Evolutionary conservation across 2,888 invertebrate species (phyloP).

Genomic region (Agriotes lineatus): DNA sequence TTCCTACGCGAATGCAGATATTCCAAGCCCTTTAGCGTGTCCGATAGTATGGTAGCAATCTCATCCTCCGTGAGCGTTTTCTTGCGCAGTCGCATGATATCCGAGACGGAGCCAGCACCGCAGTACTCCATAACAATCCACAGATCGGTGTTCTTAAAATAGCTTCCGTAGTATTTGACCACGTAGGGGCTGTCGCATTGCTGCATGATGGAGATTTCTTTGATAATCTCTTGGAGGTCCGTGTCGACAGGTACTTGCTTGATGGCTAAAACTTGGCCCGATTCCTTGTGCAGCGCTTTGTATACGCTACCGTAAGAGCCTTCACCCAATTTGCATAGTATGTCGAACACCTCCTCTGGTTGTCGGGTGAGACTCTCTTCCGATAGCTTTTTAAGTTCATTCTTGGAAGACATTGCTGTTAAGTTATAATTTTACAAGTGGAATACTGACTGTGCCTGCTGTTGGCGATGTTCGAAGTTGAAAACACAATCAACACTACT

Average conservation of each 20-base stretch:
- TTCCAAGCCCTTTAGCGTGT: constrained; percentile 95
- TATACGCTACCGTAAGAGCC: constrained; percentile 98
- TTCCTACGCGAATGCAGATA: constrained; percentile 96
- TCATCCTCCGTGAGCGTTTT: constrained; percentile 97
- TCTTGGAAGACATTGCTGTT: constrained; percentile 61
- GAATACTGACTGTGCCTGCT: no score
- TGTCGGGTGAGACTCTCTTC: constrained; percentile 97
- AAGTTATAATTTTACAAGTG: no score
- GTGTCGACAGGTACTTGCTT: constrained; percentile 99
- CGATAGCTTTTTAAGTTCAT: constrained; percentile 94
- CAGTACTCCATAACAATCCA: constrained; percentile 99
- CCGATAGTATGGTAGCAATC: constrained; percentile 95
- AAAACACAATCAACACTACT: no score
- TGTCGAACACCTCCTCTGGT: constrained; percentile 99
- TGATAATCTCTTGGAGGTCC: constrained; percentile 98
- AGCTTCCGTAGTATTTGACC: constrained; percentile 99
- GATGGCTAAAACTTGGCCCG: constrained; percentile 95
- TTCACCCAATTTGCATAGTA: constrained; percentile 98
- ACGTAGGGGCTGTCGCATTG: constrained; percentile 99
- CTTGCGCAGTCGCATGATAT: constrained; percentile 97
- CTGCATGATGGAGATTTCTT: constrained; percentile 99
- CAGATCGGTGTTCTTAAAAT: constrained; percentile 98
- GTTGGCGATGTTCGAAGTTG: no score
- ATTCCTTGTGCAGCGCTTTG: constrained; percentile 98
- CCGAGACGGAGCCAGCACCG: constrained; percentile 98